A percentile compares a stretch with the other conserved stretches of the same genome.
Evolutionary conservation across 2,113 vertebrate genomes (phyloP).

Genomic region (Nothoprocta pentlandii): DNA sequence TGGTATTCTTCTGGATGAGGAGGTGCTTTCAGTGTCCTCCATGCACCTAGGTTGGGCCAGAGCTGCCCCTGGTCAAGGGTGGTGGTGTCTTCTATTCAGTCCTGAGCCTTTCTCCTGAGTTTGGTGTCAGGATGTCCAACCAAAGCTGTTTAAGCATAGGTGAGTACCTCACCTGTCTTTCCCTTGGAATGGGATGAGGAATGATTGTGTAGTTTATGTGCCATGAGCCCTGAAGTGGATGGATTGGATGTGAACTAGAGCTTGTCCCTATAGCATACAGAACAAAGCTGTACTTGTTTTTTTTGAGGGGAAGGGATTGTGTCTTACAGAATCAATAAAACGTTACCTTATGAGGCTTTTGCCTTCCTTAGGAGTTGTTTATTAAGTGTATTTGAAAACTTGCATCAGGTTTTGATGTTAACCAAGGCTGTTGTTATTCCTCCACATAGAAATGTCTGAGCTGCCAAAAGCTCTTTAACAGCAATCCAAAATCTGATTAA

Average conservation of each 20-base stretch:
- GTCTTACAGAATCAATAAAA: constrained; percentile 28
- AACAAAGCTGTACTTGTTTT: not conserved
- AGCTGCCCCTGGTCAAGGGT: not conserved
- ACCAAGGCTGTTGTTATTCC: not conserved
- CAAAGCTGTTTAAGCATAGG: not conserved
- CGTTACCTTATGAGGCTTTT: not conserved
- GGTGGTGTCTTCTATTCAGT: not conserved
- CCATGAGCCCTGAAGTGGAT: not conserved
- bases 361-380: constrained; percentile 13
- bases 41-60: no score
- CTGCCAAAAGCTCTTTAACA: not conserved
- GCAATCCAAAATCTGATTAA: not conserved
- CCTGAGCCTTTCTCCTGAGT: not conserved
- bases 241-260: not conserved
- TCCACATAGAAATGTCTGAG: not conserved
- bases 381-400: constrained; percentile 27
- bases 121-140: not conserved
- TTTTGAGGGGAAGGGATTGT: not conserved
- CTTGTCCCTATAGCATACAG: not conserved
- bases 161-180: not conserved
- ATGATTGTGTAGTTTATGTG: not conserved
- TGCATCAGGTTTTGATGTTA: not conserved
- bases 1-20: not conserved
- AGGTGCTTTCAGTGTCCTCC: not conserved
- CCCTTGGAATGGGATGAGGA: not conserved